Evolutionary conservation across 2,888 invertebrate genomes (phyloP), one percentile per base, ranked within the genome.

Genomic region (Andrena camellia): DNA sequence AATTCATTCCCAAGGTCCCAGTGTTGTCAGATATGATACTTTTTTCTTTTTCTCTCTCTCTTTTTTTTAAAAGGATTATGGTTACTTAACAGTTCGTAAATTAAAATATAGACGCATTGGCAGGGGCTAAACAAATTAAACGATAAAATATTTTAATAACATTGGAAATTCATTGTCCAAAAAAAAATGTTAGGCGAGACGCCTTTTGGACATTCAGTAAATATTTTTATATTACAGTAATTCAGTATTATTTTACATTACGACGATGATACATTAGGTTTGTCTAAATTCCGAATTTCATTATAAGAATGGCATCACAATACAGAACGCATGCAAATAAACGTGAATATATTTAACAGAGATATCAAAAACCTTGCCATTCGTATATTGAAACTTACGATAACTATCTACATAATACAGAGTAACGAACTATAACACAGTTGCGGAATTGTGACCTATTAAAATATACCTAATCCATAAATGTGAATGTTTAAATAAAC

Each of bases 71-170:
- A 35, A 76, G 62, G 64, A 76, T 83, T 76, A 80, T 29, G 52
- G 42, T 70, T 83, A 79, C 75, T 77, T 81, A 85, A 57, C 23
- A 57, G 70, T 78, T 83, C 74, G 60, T 83, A 77, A 84, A 84
- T 83, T 73, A 85, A 84, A 86, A 80, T 87, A 84, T 86, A 83
- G 62, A 88, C 71, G 85, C 68, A 87, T 81, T 83, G 78, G 66
- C 86, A 85, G 81, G 84, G 84, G 67, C 83, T 86, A 84, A 74
- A 90, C 88, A 90, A 84, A 83, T 89, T 78, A 88, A 88, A 90
- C 85, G 79, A 88, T 87, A 89, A 89, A 90, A 89, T 88, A 83
- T 86, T 90, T 89, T 88, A 86, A 90, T 89, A 89, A 86, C 87
- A 85, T 89, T 86, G 85, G 86, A 88, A 85, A 89, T 89, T 88